Base-by-base conservation (phyloP, 1,140 invertebrate genomes). In the Eciton burchellii region DNA sequence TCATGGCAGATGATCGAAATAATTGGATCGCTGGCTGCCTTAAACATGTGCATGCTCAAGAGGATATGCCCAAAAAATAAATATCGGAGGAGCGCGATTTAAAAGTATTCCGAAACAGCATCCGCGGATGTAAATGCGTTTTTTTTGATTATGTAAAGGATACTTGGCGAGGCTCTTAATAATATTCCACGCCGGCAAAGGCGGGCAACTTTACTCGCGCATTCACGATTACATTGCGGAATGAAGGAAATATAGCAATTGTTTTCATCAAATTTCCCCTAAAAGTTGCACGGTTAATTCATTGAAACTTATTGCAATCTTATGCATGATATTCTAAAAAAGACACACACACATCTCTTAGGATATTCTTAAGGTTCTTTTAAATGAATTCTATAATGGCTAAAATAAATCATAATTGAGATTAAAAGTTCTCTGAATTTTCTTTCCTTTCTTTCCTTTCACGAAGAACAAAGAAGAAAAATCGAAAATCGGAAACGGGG, bases 11-110 rank as follows among this genome's bases (percentile, higher is more conserved):
- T 45, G 62, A 63, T 56, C 77, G 63, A 57, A 65, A 59, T 54
- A 85, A 86, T 86, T 77, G 57, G 82, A 86, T 83, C 60, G 77
- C 56, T 24, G 62, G 71, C 79, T 65, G 66, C 65, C 81, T 82
- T 74, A 52, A 52, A 60, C 71, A 74, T 83, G 73, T 57, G 47
- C 72, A 82, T 83, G n/a, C 83, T 83, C 41, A 86, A 76, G 35
- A 81, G 65, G 49, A 86, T 56, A 49, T 35, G 2, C 12, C 24
- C 71, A 54, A n/a, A n/a, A n/a, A n/a, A 77, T 83, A 56, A 84
- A 85, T 65, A 63, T 68, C 66, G 70, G 56, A 68, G 24, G 12
- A n/a, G 54, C n/a, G 43, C 24, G 72, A 63, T 70, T 79, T 70
- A 8, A 6, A 77, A 77, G 62, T 56, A 68, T 29, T 56, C 56